These are phyloP conservation scores for Trichopria drosophilae DNA, from an alignment of 2,888 invertebrate genomes.

Conservation along the genomic window DNA sequence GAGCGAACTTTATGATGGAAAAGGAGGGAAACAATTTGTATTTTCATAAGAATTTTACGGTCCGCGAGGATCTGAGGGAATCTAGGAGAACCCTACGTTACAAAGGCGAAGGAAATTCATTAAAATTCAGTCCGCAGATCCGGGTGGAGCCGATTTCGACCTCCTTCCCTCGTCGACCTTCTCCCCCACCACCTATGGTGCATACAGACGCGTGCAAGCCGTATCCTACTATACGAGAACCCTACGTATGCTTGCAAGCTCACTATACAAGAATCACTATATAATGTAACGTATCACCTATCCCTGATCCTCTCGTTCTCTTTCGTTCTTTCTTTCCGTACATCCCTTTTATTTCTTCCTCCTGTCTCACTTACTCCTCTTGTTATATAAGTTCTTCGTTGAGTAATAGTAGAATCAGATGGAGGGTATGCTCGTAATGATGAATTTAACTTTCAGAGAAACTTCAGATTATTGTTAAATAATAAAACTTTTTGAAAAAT, in stretches of 20 bases:
- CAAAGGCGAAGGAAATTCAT: slow-evolving; percentile 44
- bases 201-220: slow-evolving; percentile 19
- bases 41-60: slow-evolving; percentile 42
- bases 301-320: too few relatives aligned
- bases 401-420: too few relatives aligned
- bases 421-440: too few relatives aligned
- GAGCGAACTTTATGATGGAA: slow-evolving; percentile 1
- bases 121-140: slow-evolving; percentile 44
- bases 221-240: slow-evolving; percentile 14
- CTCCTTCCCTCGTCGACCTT: slow-evolving; percentile 7
- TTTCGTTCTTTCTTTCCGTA: too few relatives aligned
- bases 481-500: too few relatives aligned
- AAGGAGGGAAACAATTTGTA: slow-evolving; percentile 33
- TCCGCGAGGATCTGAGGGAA: slow-evolving; percentile 17
- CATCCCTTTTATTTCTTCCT: too few relatives aligned
- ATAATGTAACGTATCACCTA: too few relatives aligned
- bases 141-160: slow-evolving; percentile 32
- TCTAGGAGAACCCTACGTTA: slow-evolving; percentile 34
- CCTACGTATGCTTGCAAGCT: background rate
- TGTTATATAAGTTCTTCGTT: too few relatives aligned
- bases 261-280: too few relatives aligned
- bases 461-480: too few relatives aligned
- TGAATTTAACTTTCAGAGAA: too few relatives aligned
- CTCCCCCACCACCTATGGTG: slow-evolving; percentile 8
- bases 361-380: too few relatives aligned